These are phyloP conservation scores for Haliclystus octoradiatus DNA, from an alignment of 30 jellyfish, hydroid and myxozoan species.

Conservation along the genomic window DNA sequence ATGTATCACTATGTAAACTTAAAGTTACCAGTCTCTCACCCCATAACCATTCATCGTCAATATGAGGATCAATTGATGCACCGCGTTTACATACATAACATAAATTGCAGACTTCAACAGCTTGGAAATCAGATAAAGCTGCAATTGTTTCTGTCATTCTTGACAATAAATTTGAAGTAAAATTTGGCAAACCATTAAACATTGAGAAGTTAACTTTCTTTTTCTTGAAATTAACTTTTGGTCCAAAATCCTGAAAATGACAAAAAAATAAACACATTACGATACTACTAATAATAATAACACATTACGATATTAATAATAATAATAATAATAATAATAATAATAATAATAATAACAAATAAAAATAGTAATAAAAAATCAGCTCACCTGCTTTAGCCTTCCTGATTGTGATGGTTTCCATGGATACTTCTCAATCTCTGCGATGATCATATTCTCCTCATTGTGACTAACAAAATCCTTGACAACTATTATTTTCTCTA, in stretches of 20 bases:
- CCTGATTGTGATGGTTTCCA: conserved; percentile 99
- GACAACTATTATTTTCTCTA: conserved; percentile 22
- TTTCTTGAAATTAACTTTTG: conserved; percentile 86
- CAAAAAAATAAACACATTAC: neutral
- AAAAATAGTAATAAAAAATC: neutral
- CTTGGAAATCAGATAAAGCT: conserved; percentile 25
- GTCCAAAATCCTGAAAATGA: conserved; percentile 88
- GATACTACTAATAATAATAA: neutral
- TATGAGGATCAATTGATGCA: conserved; percentile 96
- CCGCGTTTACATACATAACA: conserved; percentile 72
- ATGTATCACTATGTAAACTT: conserved; percentile 33
- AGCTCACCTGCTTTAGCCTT: conserved; percentile 80
- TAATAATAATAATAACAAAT: no score
- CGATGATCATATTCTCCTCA: conserved; percentile 34
- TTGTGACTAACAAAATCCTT: conserved; percentile 47
- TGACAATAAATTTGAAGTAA: conserved; percentile 20
- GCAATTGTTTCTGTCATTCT: conserved; percentile 11
- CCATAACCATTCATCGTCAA: conserved; percentile 96
- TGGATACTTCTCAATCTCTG: conserved; percentile 45
- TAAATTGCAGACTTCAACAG: conserved; percentile 94
- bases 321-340: neutral
- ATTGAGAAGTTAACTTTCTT: conserved; percentile 52
- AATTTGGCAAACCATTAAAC: conserved; percentile 78
- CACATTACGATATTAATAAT: neutral
- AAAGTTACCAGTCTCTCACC: conserved; percentile 93